Evolutionary conservation across 2,888 invertebrate genomes (phyloP), one percentile per base, ranked within the genome.

Genomic region (Agrenia bidenticulata): DNA sequence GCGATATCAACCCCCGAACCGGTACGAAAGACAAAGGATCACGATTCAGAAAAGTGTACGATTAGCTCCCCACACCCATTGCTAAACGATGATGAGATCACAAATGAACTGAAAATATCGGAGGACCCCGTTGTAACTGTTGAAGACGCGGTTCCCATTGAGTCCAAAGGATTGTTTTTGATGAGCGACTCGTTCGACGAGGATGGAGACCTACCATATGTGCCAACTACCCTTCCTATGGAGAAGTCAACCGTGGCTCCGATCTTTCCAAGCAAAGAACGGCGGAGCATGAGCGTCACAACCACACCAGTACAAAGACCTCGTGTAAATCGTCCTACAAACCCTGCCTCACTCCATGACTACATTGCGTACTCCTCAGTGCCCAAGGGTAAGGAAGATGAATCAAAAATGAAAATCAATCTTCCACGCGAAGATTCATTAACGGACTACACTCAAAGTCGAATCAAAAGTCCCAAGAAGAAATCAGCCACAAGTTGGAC

Each of bases 181-280:
- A 87, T 90, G 78, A 91, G 92, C 78, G 92, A 92, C 42, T 89
- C 90, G 78, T 92, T 92, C 77, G 77, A 77, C 77, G 77, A 77
- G 13, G 75, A 76, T 45, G 77, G 74, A 9, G 90, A 91, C 80
- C 82, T 93, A 78, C 93, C 93, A 1, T 92, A 91, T 79, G 87
- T 93, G 77, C 92, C 93, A 63, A 92, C 93, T n/a, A 93, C 92
- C 61, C 81, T 93, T 78, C 93, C 93, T 21, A 84, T 87, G 79
- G 93, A 93, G 81, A 86, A 92, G 70, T 88, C 92, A 17, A 85
- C 89, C 69, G 91, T 89, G 26, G 82, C 92, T 73, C 88, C 91
- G 19, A 87, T 93, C 77, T 85, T 92, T 72, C 92, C 57, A 41
- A 41, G 41, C 13, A 57, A 57, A n/a, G 57, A 57, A 57, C 39